Evolutionary conservation across 1,140 invertebrate species (phyloP), one percentile per base, ranked within the genome.

Genomic region (Coenobita brevimanus): DNA sequence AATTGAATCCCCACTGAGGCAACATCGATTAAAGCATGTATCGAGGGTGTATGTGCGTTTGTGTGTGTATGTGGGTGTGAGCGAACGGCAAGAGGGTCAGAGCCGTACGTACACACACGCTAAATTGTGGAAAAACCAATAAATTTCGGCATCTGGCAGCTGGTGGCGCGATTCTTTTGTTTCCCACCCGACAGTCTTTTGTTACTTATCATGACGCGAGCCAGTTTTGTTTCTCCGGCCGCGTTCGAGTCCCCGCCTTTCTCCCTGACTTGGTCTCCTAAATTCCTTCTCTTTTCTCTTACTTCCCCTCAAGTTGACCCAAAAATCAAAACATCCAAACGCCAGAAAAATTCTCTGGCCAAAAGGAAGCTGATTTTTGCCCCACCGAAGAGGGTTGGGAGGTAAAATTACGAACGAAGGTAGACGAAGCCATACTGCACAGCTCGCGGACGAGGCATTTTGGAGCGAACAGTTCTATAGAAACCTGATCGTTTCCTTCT

Each of bases 151-250:
- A 83, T 83, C 67, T 83, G 81, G 81, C 81, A 83, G 81, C 81
- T 54, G 33, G 64, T 71, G 81, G 81, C 54, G 81, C 41, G 81
- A 83, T 83, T 83, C 81, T 83, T 83, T 83, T 83, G 81, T 83
- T 83, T 83, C 81, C 81, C 81, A 43, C 81, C 81, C 81, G 81
- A 83, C 81, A 83, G 81, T 83, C 81, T 83, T 83, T 83, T 83
- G 81, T 83, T 83, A 83, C 81, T 83, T 83, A 83, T 83, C 81
- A 83, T 83, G 81, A 83, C 81, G 81, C 81, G 67, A 73, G 81
- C 81, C 81, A 73, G 81, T 83, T 83, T 83, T 83, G 81, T 83
- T 83, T 83, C 81, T 83, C 69, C 46, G 46, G 81, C 24, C 10
- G 43, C 67, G 67, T 83, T 73, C 67, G 81, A 83, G 21, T 24